Evolutionary conservation across 2,888 invertebrate species (phyloP), one percentile per base, ranked within the genome.

Genomic region (Noctuana brunneofusca): DNA sequence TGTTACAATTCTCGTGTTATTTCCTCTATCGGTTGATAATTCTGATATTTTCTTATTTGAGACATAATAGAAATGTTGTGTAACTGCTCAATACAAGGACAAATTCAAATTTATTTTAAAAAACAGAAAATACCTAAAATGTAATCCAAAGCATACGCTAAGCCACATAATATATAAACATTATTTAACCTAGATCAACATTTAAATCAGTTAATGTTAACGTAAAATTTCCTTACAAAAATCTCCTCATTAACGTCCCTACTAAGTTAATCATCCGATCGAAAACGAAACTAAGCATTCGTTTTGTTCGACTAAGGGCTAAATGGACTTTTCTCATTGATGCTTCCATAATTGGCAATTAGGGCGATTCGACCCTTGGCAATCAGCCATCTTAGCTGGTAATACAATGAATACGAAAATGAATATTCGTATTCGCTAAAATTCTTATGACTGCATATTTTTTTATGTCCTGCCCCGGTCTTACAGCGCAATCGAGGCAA

Each of bases 1-100:
- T 53, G 20, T 48, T 49, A 12, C 12, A 24, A 20, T 32, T 53
- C 46, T 52, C 18, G 50, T 27, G 16, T 48, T 16, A 48, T 30
- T 62, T 46, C 30, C 22, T 30, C 22, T 30, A 49, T 24, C n/a
- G 20, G 20, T 24, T 18, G 24, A 49, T 49, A 24, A 49, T 49
- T 49, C 24, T 24, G 22, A 22, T 20, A 24, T 14, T 14, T 18
- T 46, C 11, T 46, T 14, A 20, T 20, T 20, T 2, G 18, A 9
- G 12, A 46, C 43, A 46, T 20, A 46, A 20, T 46, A 20, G 38
- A 14, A 38, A 14, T 38, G 14, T 38, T n/a, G 1, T 38, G 2
- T 38, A 14, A 38, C 14, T 38, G 14, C 14, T 14, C 14, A 2
- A 14, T 14, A 14, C 14, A 38, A 38, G 38, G 38, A 38, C 14